These are phyloP conservation scores for Atta colombica DNA, from an alignment of 1,140 invertebrate genomes.

Conservation along the genomic window DNA sequence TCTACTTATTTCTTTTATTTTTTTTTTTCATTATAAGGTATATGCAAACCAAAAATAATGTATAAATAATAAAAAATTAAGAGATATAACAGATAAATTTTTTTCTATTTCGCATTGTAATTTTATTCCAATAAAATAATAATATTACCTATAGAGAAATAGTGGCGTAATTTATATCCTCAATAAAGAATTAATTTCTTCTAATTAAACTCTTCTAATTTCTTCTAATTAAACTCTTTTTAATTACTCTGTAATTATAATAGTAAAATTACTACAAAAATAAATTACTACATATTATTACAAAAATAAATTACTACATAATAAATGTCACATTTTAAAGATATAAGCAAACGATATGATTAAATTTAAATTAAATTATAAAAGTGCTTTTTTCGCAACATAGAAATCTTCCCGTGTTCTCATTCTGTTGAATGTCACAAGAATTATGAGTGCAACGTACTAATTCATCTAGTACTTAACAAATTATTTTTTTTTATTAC, in stretches of 20 bases:
- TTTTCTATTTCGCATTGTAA: background rate
- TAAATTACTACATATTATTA: too few species aligned
- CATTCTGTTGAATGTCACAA: background rate
- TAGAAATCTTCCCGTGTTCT: background rate
- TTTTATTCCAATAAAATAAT: background rate
- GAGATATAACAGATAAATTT: background rate
- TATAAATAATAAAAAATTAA: background rate
- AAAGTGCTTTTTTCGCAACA: background rate
- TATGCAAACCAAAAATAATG: background rate
- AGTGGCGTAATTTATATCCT: background rate
- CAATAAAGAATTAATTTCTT: background rate
- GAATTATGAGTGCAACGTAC: background rate
- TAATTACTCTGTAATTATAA: background rate
- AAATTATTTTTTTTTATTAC: slow-evolving; percentile 45
- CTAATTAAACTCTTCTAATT: too few species aligned
- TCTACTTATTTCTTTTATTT: background rate
- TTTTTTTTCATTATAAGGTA: background rate
- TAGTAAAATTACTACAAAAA: background rate
- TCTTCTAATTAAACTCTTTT: background rate
- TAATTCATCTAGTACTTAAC: slow-evolving; percentile 3
- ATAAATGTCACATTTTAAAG: background rate
- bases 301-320: too few species aligned
- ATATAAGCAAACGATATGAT: background rate
- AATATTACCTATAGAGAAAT: background rate
- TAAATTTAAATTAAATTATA: slow-evolving; percentile 9